Base-by-base conservation (phyloP, 23 tunicate genomes). In the Styela plicata region DNA sequence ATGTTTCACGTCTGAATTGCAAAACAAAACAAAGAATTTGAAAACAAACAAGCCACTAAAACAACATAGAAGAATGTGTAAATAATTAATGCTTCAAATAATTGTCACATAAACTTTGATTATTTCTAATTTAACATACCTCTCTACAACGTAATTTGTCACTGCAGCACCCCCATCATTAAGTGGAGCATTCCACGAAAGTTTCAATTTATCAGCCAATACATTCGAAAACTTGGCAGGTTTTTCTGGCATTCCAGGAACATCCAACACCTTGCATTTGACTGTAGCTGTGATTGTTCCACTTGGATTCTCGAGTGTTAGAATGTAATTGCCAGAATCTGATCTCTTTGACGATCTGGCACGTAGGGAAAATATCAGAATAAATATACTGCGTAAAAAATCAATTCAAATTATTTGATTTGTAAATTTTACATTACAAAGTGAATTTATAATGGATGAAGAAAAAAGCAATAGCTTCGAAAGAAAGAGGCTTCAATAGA, bases 81-180 rank as follows among this genome's bases (percentile, higher is more conserved):
- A n/a, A n/a, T n/a, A n/a, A n/a, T n/a, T n/a, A n/a, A n/a, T n/a
- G n/a, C n/a, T n/a, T n/a, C n/a, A n/a, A n/a, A n/a, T n/a, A n/a
- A n/a, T n/a, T n/a, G n/a, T n/a, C n/a, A n/a, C n/a, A n/a, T n/a
- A n/a, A n/a, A n/a, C n/a, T n/a, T n/a, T n/a, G n/a, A n/a, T n/a
- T n/a, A n/a, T n/a, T n/a, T n/a, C n/a, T n/a, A n/a, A n/a, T n/a
- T n/a, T n/a, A 44, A 44, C 57, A 10, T 44, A 76, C 81, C 79
- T 84, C 69, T 95, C 94, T 53, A 95, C 83, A 31, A 87, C 74
- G 71, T 89, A 95, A 63, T 82, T 95, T 31, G 86, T 86, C 21
- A 95, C 78, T 2, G 99, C 34, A 2, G 96, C 86, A 32, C 99
- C 99, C 5, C 99, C 99, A 83, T 95, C 96, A 69, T 90, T 86